phyloP scores from a whole-genome alignment of 2,888 invertebrate genomes.

The Rotaria macrura region DNA sequence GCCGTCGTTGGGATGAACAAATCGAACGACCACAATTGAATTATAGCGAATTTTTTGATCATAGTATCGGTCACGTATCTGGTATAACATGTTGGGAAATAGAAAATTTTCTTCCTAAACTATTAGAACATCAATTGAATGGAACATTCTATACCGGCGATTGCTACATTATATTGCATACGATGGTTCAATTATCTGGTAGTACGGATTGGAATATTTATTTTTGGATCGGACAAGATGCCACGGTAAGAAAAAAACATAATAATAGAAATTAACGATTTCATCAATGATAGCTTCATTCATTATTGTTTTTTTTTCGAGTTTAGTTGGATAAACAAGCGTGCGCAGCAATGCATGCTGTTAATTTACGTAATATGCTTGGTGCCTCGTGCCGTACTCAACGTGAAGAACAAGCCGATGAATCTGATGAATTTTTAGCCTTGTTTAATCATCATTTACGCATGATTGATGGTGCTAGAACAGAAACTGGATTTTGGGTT shows the following conservation, averaged over 20 bases:
- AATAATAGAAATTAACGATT: too few relatives aligned
- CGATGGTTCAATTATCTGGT: constrained; percentile 64
- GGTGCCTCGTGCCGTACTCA: constrained; percentile 85
- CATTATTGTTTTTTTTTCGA: constrained; percentile 42
- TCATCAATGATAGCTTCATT: not conserved
- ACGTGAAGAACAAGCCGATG: constrained; percentile 90
- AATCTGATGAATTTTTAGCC: constrained; percentile 47
- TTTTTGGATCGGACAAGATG: constrained; percentile 95
- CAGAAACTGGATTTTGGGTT: constrained; percentile 89
- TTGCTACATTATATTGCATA: constrained; percentile 90
- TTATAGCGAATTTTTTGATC: constrained; percentile 89
- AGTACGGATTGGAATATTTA: constrained; percentile 85
- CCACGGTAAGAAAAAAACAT: constrained; percentile 65
- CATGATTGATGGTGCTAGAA: constrained; percentile 93
- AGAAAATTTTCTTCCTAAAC: constrained; percentile 92
- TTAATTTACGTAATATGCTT: constrained; percentile 85
- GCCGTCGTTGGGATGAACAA: constrained; percentile 91
- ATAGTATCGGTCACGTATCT: constrained; percentile 77
- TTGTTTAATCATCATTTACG: constrained; percentile 61
- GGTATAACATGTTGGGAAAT: constrained; percentile 86
- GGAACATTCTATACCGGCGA: constrained; percentile 98
- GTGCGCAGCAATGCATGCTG: constrained; percentile 94
- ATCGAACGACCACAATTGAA: constrained; percentile 66
- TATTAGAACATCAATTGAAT: constrained; percentile 68
- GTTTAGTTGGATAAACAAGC: constrained; percentile 71